phyloP scores from a whole-genome alignment of 2,797 vertebrate genomes.

The Amphiprion clarkii region DNA sequence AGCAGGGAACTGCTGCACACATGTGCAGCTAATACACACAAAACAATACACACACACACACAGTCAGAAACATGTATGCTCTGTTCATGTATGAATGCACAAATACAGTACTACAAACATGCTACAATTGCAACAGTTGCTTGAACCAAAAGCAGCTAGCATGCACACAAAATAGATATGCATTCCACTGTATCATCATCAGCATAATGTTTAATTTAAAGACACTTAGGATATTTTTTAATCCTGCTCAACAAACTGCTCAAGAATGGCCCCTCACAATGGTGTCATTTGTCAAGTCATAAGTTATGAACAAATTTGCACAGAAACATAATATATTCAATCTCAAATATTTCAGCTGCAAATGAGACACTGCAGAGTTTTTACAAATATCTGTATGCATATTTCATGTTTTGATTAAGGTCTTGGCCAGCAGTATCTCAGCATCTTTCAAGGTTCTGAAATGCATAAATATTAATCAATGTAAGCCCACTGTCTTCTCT shows the following conservation, averaged over 20 bases:
- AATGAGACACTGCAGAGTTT: slow-evolving; percentile 55
- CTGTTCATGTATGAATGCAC: slow-evolving; percentile 13
- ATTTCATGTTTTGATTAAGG: slow-evolving; percentile 70
- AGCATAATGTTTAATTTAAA: slow-evolving; percentile 9
- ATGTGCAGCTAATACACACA: slow-evolving; percentile 34
- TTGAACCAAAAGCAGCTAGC: neutral
- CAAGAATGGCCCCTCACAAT: slow-evolving; percentile 7
- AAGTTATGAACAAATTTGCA: slow-evolving; percentile 45
- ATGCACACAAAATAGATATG: neutral
- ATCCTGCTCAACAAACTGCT: slow-evolving; percentile 11
- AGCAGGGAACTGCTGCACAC: slow-evolving; percentile 50
- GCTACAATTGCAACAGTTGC: neutral
- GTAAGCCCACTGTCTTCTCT: slow-evolving; percentile 73
- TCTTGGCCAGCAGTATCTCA: slow-evolving; percentile 52
- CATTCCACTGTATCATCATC: neutral
- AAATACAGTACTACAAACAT: slow-evolving; percentile 1
- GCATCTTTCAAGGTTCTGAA: slow-evolving; percentile 72
- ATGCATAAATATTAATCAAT: slow-evolving; percentile 76
- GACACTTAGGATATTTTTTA: neutral
- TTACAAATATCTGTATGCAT: slow-evolving; percentile 69
- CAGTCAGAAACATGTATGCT: slow-evolving; percentile 18
- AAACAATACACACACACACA: slow-evolving; percentile 11
- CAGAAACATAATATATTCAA: slow-evolving; percentile 34
- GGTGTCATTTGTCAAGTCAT: slow-evolving; percentile 44
- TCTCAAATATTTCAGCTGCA: slow-evolving; percentile 56